Evolutionary conservation across 2,113 vertebrate species (phyloP).

Genomic region (cat (Felis catus)): F.catus_Fca126_mat1.0 CM031412.1:173661501-173662000

Average conservation of each 20-base stretch:
- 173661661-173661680: not conserved
- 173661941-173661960: not conserved
- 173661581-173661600: no score
- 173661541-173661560: no score
- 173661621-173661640: no score
- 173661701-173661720: not conserved
- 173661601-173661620: no score
- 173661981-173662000: not conserved
- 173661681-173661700: not conserved
- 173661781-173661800: not conserved
- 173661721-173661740: not conserved
- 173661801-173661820: not conserved
- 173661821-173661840: not conserved
- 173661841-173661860: not conserved
- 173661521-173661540: no score
- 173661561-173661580: no score
- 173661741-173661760: not conserved
- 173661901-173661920: not conserved
- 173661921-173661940: not conserved
- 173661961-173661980: not conserved
- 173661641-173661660: not conserved
- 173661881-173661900: not conserved
- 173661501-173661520: no score
- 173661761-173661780: slow-evolving; percentile 3
- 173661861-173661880: not conserved